Base-by-base conservation (phyloP, 2,797 vertebrate genomes). In the Cossypha heuglini region DNA sequence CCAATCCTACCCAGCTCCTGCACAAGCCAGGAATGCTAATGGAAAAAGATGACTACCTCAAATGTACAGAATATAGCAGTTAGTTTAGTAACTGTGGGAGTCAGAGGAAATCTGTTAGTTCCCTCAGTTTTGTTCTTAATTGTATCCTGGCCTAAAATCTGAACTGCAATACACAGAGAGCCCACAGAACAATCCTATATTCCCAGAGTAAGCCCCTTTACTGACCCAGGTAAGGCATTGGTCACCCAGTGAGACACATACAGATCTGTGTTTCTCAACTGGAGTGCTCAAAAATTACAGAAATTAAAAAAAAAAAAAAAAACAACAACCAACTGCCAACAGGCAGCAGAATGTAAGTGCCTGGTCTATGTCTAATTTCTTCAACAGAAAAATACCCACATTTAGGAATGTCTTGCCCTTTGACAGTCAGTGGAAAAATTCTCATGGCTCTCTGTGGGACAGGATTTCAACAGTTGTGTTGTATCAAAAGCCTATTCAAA, bases 221-320 rank as follows among this genome's bases (percentile, higher is more conserved):
- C 13, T n/a, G 59, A 71, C 10, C 63, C 81, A 86, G 72, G 48
- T 83, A 67, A 55, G 67, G 11, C 22, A 26, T 1, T 3, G 35
- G 24, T 35, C 21, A 69, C 31, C 16, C 25, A 52, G 33, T 4
- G 15, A 0, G 0, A 69, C 46, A 74, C 6, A 6, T 1, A 11
- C 3, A 59, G 26, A 57, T 19, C 6, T 20, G 8, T 6, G 2
- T 6, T 75, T 81, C 81, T 58, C 64, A 79, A 33, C 14, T 9
- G 37, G 3, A 57, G 6, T 16, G 16, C 33, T 73, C 14, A 61
- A 49, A 78, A 77, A 26, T 26, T 4, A 57, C 2, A 61, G 6
- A 63, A 54, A 31, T 31, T 71, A 64, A 6, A 64, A 83, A 13
- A 63, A 31, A 26, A 26, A 43, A 11, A 43, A 10, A 26, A 11